These are phyloP conservation scores for Pantherophis alleghaniensis DNA, from an alignment of 2,797 vertebrate species.

Conservation along the genomic window DNA sequence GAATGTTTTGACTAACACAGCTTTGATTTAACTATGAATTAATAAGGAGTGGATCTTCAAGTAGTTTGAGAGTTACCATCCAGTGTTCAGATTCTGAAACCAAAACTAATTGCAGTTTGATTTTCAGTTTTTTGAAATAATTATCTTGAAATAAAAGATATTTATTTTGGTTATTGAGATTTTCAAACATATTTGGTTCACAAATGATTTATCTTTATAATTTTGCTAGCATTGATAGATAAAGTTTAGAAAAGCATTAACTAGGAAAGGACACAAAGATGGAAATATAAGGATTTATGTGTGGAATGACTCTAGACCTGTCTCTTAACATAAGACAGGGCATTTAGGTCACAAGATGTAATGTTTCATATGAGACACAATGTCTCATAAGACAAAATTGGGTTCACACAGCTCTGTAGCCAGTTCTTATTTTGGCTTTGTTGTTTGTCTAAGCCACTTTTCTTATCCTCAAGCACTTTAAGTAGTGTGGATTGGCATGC, in stretches of 20 bases:
- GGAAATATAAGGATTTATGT: background rate
- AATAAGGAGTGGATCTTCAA: background rate
- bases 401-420: background rate
- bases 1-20: background rate
- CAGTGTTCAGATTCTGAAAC: background rate
- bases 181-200: background rate
- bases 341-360: background rate
- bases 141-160: background rate
- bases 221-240: background rate
- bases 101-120: background rate
- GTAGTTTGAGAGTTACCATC: background rate
- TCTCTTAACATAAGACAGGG: background rate
- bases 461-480: too few relatives aligned
- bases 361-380: background rate
- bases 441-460: background rate
- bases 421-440: background rate
- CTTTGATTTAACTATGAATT: background rate
- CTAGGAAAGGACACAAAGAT: background rate
- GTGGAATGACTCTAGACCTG: too few relatives aligned
- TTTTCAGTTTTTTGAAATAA: background rate
- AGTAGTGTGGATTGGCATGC: too few relatives aligned
- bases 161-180: background rate
- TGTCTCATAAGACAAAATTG: too few relatives aligned
- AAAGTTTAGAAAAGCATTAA: background rate
- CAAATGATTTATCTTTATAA: background rate